Evolutionary conservation across 1,140 invertebrate genomes (phyloP).

Genomic region (Halictus rubicundus): DNA sequence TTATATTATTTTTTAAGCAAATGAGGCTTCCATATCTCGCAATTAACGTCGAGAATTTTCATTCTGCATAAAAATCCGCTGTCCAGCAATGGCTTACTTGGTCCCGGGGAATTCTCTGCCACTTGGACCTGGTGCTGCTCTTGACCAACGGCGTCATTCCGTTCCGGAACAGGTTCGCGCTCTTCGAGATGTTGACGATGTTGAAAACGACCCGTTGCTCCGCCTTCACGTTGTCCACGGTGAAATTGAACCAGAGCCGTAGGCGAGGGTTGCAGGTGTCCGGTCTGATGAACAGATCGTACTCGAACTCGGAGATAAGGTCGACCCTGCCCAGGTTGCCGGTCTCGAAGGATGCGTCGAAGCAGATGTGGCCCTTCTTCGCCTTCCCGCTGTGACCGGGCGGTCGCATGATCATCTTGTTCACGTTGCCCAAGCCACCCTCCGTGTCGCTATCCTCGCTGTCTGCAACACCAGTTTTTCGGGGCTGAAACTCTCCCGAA

Average conservation of each 20-base stretch:
- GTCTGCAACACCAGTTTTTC: conserved; percentile 82
- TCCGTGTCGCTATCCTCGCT: conserved; percentile 98
- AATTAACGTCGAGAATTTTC: no score
- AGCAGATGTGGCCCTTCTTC: conserved; percentile 96
- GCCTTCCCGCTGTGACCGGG: conserved; percentile 97
- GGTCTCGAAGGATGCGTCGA: conserved; percentile 98
- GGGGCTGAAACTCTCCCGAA: no score
- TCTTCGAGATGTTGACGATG: conserved; percentile 97
- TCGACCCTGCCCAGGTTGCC: conserved; percentile 98
- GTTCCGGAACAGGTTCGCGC: conserved; percentile 91
- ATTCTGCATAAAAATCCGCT: no score
- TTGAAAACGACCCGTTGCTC: conserved; percentile 99
- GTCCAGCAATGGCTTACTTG: conserved; percentile 84
- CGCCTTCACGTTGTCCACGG: conserved; percentile 96
- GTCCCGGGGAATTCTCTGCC: conserved; percentile 84
- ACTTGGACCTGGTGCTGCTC: conserved; percentile 93
- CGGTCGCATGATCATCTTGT: conserved; percentile 94
- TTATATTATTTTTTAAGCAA: no score
- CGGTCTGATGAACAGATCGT: conserved; percentile 97
- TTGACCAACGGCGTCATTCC: conserved; percentile 97
- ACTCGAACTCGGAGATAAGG: conserved; percentile 95
- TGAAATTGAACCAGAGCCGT: conserved; percentile 98
- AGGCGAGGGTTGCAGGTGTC: conserved; percentile 97
- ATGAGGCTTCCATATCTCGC: no score
- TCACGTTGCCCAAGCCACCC: conserved; percentile 96